Evolutionary conservation across 2,113 vertebrate species (phyloP).

Genomic region (Nesogale talazaci): DNA sequence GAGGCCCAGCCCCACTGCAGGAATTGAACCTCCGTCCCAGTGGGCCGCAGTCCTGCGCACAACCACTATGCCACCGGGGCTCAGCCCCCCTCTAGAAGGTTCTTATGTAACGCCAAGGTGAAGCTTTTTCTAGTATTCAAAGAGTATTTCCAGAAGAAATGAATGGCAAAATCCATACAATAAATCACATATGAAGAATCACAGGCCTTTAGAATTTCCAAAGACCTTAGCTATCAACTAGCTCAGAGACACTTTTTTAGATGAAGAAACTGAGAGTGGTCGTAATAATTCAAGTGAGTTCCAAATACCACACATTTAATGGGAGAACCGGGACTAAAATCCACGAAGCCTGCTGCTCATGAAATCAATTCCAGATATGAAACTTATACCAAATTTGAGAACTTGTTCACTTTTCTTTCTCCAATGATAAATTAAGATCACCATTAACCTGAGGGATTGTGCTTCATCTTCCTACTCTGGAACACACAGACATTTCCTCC

Average conservation of each 20-base stretch:
- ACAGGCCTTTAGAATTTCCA: conserved; percentile 24
- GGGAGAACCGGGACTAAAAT: not conserved
- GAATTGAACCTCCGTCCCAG: too few relatives aligned
- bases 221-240: not conserved
- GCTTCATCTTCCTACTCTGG: not conserved
- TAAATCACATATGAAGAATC: not conserved
- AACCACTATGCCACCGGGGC: too few relatives aligned
- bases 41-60: too few relatives aligned
- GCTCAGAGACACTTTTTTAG: conserved; percentile 23
- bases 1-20: too few relatives aligned
- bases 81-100: not conserved
- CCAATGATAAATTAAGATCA: conserved; percentile 36
- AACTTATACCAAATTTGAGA: not conserved
- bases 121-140: not conserved
- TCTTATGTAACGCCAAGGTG: not conserved
- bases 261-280: not conserved
- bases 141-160: conserved; percentile 19
- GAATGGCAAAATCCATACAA: not conserved
- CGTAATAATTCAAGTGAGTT: conserved; percentile 17
- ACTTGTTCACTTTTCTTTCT: conserved; percentile 1
- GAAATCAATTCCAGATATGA: conserved; percentile 1
- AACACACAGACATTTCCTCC: not conserved
- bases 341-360: not conserved
- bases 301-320: not conserved
- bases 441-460: not conserved